These are phyloP conservation scores for Diabrotica undecimpunctata DNA, from an alignment of 1,140 invertebrate genomes.

Conservation along the genomic window DNA sequence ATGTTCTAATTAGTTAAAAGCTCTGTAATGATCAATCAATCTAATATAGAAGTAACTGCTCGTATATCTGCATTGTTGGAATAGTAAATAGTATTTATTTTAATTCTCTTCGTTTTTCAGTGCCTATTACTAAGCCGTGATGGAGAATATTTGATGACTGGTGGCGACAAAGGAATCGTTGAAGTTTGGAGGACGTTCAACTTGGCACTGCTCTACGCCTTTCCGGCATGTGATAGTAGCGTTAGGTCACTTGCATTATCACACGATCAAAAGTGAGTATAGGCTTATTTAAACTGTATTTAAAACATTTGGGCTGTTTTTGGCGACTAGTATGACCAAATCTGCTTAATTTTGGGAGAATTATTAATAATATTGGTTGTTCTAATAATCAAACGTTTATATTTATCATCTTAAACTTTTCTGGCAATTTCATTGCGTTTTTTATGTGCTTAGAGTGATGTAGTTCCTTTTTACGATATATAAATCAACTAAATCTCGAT, in stretches of 20 bases:
- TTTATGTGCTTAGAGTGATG: too few relatives aligned
- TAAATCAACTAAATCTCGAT: too few relatives aligned
- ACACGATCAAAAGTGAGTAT: constrained; percentile 92
- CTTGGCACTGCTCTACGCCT: constrained; percentile 93
- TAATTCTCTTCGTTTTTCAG: constrained; percentile 53
- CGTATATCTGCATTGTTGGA: background rate
- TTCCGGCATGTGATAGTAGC: constrained; percentile 92
- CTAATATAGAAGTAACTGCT: too few relatives aligned
- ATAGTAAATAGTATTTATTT: background rate
- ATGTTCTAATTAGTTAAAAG: too few relatives aligned
- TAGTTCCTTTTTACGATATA: too few relatives aligned
- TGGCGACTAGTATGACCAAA: background rate
- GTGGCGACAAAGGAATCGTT: constrained; percentile 93
- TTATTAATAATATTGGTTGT: background rate
- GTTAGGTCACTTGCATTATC: constrained; percentile 89
- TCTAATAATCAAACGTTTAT: too few relatives aligned
- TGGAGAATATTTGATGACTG: constrained; percentile 96
- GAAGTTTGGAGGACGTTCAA: constrained; percentile 98
- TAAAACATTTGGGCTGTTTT: background rate
- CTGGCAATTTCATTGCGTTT: too few relatives aligned
- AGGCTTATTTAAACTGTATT: background rate
- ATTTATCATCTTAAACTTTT: too few relatives aligned
- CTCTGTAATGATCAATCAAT: too few relatives aligned
- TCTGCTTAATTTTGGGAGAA: background rate
- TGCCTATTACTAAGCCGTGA: constrained; percentile 92